Percentiles rank a stretch among this genome's conserved stretches.
Evolutionary conservation across 1,140 invertebrate genomes (phyloP).

Genomic region (Drosophila prosaltans): DNA sequence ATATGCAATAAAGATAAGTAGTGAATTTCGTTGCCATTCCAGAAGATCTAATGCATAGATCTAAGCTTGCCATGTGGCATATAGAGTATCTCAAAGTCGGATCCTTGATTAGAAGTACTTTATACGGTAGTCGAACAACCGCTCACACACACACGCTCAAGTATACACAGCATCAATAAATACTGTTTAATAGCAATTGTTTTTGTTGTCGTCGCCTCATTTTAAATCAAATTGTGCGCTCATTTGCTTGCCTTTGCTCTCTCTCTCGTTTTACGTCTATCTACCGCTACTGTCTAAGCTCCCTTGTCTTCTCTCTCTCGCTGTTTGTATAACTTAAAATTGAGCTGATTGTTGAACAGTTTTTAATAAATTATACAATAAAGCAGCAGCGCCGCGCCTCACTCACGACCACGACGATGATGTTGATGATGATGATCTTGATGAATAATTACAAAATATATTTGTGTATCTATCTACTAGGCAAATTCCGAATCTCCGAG

Average conservation of each 20-base stretch:
- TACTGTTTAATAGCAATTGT: constrained; percentile 74
- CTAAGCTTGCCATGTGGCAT: background rate
- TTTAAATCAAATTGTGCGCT: constrained; percentile 62
- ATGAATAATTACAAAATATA: constrained; percentile 76
- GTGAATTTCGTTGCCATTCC: too few species aligned
- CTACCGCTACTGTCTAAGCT: constrained; percentile 10
- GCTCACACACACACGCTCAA: constrained; percentile 36
- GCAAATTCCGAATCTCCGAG: constrained; percentile 61
- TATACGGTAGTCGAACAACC: constrained; percentile 18
- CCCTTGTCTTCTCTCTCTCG: constrained; percentile 31
- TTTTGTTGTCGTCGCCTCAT: constrained; percentile 66
- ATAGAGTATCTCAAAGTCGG: constrained; percentile 21
- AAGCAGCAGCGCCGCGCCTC: constrained; percentile 59
- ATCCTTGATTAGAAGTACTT: background rate
- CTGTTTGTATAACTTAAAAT: constrained; percentile 74
- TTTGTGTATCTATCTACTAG: constrained; percentile 43
- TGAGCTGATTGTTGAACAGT: constrained; percentile 54
- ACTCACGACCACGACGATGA: constrained; percentile 40
- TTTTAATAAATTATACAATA: constrained; percentile 80
- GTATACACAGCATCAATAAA: constrained; percentile 65
- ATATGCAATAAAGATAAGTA: too few species aligned
- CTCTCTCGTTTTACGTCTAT: constrained; percentile 7
- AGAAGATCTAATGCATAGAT: too few species aligned
- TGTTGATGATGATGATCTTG: constrained; percentile 39
- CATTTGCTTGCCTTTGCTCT: constrained; percentile 14